Conservation (phyloP, 1,140 invertebrate genomes). For the Coboldia fuscipes region DNA sequence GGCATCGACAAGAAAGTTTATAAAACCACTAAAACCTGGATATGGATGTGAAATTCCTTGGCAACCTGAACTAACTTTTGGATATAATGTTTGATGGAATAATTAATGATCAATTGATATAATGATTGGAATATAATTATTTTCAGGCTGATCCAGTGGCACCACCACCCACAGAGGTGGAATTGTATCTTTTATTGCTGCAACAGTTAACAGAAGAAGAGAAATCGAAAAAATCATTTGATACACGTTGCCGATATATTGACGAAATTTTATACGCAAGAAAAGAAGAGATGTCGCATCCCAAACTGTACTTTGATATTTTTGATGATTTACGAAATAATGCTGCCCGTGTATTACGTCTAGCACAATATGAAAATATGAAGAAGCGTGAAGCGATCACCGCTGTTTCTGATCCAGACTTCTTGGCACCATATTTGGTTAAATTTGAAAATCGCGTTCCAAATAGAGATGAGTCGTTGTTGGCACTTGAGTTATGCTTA, state of each 20-base stretch:
- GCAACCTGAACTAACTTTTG: conserved; percentile 32
- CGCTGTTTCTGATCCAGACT: conserved; percentile 22
- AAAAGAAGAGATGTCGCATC: conserved; percentile 20
- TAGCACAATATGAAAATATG: conserved; percentile 18
- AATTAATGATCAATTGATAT: conserved; percentile 1
- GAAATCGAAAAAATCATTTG: conserved; percentile 14
- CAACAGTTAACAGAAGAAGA: conserved; percentile 27
- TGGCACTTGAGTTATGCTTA: conserved; percentile 25
- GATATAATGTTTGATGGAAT: conserved; percentile 29
- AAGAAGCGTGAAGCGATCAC: conserved; percentile 15
- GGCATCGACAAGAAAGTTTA: conserved; percentile 35
- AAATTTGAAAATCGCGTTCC: conserved; percentile 21
- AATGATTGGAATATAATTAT: background rate
- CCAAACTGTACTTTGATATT: conserved; percentile 21
- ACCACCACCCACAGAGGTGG: conserved; percentile 32
- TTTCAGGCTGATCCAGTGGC: conserved; percentile 34
- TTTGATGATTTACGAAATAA: conserved; percentile 32
- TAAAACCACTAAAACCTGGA: conserved; percentile 39
- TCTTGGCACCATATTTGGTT: conserved; percentile 31
- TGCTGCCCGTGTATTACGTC: conserved; percentile 13
- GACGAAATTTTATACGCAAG: conserved; percentile 25
- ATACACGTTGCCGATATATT: conserved; percentile 25
- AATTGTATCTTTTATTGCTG: conserved; percentile 29
- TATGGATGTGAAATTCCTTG: conserved; percentile 36
- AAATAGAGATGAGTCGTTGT: conserved; percentile 16